Evolutionary conservation across 2,797 vertebrate genomes (phyloP).

Genomic region (Tapera naevia): DNA sequence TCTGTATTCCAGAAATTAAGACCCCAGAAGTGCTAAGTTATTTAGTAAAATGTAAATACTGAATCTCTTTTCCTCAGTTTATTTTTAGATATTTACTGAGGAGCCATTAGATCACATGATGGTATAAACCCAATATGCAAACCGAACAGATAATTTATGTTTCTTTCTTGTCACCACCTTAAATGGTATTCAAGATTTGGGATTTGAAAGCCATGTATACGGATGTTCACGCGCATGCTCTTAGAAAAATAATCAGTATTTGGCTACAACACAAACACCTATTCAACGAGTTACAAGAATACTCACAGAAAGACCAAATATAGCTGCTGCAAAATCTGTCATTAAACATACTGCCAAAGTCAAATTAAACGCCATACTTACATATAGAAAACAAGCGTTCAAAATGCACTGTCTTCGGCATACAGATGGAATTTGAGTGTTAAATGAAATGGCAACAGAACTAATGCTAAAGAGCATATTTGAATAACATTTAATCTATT

Average conservation of each 20-base stretch:
- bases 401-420: background rate
- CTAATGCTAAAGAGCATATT: constrained; percentile 3
- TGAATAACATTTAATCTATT: constrained; percentile 28
- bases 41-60: background rate
- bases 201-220: constrained; percentile 21
- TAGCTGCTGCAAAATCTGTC: constrained; percentile 61
- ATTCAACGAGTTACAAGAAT: constrained; percentile 51
- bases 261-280: constrained; percentile 56
- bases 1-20: background rate
- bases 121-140: background rate
- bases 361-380: constrained; percentile 51
- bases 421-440: constrained; percentile 20
- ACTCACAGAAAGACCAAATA: constrained; percentile 56
- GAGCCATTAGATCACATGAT: background rate
- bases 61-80: background rate
- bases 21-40: background rate
- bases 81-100: background rate
- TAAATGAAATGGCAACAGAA: constrained; percentile 30
- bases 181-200: background rate
- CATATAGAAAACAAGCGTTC: constrained; percentile 45
- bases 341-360: constrained; percentile 63
- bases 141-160: background rate
- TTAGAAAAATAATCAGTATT: constrained; percentile 37
- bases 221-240: background rate
- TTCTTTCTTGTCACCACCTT: background rate